Evolutionary conservation across 2,113 vertebrate species (phyloP).

Genomic region (Oceanodroma tethys): DNA sequence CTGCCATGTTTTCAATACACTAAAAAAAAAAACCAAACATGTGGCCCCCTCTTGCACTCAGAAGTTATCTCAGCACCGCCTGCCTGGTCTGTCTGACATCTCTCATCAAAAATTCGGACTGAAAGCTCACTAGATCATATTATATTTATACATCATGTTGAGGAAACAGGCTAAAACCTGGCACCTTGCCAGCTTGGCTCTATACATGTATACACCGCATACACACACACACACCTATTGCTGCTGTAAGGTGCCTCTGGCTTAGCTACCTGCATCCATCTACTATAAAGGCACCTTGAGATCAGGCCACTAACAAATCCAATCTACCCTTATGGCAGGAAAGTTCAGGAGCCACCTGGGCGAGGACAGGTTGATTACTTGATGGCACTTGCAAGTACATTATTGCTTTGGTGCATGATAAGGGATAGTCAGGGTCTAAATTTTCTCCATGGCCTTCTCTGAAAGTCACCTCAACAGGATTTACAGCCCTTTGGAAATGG

Average conservation of each 20-base stretch:
- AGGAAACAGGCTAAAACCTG: background rate
- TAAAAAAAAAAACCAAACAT: background rate
- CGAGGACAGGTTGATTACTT: background rate
- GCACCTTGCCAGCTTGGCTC: background rate
- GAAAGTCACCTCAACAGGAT: background rate
- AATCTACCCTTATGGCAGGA: background rate
- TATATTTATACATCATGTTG: background rate
- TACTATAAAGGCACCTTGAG: background rate
- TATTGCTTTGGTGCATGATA: background rate
- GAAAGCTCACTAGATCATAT: background rate
- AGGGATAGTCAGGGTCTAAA: background rate
- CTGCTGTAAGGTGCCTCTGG: background rate
- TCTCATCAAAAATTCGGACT: background rate
- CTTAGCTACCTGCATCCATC: background rate
- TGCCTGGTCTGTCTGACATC: background rate
- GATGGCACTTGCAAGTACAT: background rate
- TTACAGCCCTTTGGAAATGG: background rate
- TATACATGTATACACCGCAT: fast-evolving
- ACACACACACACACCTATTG: fast-evolving
- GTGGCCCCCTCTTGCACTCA: background rate
- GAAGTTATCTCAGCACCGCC: background rate
- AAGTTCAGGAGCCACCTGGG: background rate
- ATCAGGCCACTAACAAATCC: background rate
- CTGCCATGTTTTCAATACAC: background rate
- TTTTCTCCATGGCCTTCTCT: background rate